Base-by-base conservation (phyloP, 2,113 vertebrate genomes). In the Scatophagus argus region DNA sequence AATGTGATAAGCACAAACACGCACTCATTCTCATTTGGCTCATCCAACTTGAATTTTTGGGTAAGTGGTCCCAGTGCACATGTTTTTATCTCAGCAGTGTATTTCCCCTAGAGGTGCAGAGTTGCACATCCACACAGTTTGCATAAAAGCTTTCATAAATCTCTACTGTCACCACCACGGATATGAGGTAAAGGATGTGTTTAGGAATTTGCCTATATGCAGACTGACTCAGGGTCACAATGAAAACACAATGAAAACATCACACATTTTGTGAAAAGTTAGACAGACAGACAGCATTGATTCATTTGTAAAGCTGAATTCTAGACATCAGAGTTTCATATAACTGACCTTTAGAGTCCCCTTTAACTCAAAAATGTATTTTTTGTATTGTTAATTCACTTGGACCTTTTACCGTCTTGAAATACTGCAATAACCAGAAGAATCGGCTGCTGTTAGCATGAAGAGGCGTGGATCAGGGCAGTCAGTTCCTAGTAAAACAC, bases 161-260 rank as follows among this genome's bases (percentile, higher is more conserved):
- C 31, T 36, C 43, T 70, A 58, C 11, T 81, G 71, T 87, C 46
- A 67, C 77, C 44, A 62, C 79, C 81, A 82, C 54, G 80, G 86
- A 91, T 73, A 87, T 73, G 25, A 84, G 79, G 66, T 85, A 67
- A 87, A 88, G 85, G 86, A 74, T 86, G 85, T 81, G 75, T 63
- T 71, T 16, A 69, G 56, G 41, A 61, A 89, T 93, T 93, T 94
- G 88, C 87, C 89, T 93, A 31, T 17, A 34, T 67, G 47, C 64
- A 49, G 59, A 82, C 85, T 77, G 68, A 79, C 38, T 52, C 21
- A 3, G 52, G 58, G 39, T 81, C 82, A 82, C n/a, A 11, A 55
- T 52, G 67, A 79, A 68, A 79, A n/a, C 82, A 82, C n/a, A 11
- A 55, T 52, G 67, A 79, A 68, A 79, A n/a, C 34, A 25, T 43